Conservation (phyloP, 1,140 invertebrate species). For the Euwallacea similis region DNA sequence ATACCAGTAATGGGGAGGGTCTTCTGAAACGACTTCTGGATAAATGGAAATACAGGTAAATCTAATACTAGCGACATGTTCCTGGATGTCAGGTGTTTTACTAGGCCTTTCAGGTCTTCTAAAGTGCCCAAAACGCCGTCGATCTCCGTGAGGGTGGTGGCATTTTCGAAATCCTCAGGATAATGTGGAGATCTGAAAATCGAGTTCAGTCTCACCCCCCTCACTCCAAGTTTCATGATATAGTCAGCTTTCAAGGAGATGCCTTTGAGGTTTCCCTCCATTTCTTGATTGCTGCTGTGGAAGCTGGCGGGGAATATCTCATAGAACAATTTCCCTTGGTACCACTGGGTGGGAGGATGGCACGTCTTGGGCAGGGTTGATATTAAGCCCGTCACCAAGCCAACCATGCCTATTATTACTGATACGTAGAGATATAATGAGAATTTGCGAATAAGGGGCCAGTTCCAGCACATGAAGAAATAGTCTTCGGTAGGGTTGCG, state of each 20-base stretch:
- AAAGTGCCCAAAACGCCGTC: constrained; percentile 65
- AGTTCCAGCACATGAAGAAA: constrained; percentile 79
- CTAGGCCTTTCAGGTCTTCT: constrained; percentile 66
- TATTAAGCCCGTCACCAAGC: constrained; percentile 70
- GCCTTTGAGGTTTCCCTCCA: constrained; percentile 73
- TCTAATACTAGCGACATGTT: constrained; percentile 77
- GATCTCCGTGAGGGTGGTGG: constrained; percentile 64
- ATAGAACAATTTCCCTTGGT: constrained; percentile 78
- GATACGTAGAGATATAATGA: constrained; percentile 73
- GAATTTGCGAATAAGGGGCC: constrained; percentile 72
- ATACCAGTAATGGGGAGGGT: constrained; percentile 10
- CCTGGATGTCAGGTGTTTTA: constrained; percentile 61
- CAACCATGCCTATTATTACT: constrained; percentile 67
- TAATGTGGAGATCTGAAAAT: constrained; percentile 72
- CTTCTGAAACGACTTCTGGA: constrained; percentile 52
- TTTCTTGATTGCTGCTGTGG: constrained; percentile 74
- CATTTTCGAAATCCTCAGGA: constrained; percentile 68
- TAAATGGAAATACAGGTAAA: constrained; percentile 67
- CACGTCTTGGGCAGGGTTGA: constrained; percentile 70
- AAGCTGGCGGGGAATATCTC: constrained; percentile 83
- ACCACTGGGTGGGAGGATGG: constrained; percentile 71
- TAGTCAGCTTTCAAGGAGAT: constrained; percentile 69
- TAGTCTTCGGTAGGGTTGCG: constrained; percentile 63
- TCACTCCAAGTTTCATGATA: constrained; percentile 65
- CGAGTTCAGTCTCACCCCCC: constrained; percentile 71